A percentile compares a stretch with the other conserved stretches of the same genome.
Evolutionary conservation across 2,888 invertebrate species (phyloP).

Genomic region (Tricholauxania praeusta): DNA sequence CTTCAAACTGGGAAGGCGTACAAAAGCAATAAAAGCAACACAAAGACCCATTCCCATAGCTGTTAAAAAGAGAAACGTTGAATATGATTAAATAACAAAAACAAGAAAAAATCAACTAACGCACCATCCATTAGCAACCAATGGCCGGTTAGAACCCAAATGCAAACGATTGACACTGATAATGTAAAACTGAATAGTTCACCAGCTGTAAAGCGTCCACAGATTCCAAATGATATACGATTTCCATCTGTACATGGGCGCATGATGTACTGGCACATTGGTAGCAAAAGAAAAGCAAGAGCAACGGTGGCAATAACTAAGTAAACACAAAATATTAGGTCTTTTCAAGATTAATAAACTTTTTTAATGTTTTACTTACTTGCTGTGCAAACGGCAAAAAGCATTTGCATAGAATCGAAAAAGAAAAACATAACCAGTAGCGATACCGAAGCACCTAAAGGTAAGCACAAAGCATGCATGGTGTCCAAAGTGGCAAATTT

Average conservation of each 20-base stretch:
- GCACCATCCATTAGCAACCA: slow-evolving; percentile 97
- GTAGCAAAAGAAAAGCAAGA: slow-evolving; percentile 93
- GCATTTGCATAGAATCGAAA: slow-evolving; percentile 98
- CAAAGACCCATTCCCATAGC: slow-evolving; percentile 99
- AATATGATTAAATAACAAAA: background rate
- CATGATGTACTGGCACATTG: slow-evolving; percentile 96
- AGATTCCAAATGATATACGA: slow-evolving; percentile 89
- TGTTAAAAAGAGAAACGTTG: slow-evolving; percentile 62
- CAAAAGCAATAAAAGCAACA: slow-evolving; percentile 97
- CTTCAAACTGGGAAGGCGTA: slow-evolving; percentile 94
- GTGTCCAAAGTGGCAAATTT: slow-evolving; percentile 95
- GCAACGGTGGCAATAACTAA: slow-evolving; percentile 96
- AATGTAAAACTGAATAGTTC: slow-evolving; percentile 93
- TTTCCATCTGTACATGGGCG: slow-evolving; percentile 86
- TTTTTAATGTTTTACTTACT: slow-evolving; percentile 74
- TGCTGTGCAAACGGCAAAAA: slow-evolving; percentile 96
- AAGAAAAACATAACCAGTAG: slow-evolving; percentile 98
- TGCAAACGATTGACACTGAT: slow-evolving; percentile 93
- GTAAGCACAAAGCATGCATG: slow-evolving; percentile 96
- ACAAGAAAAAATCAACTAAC: slow-evolving; percentile 47
- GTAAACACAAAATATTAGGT: background rate
- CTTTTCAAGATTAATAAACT: slow-evolving; percentile 15
- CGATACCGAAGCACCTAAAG: slow-evolving; percentile 94
- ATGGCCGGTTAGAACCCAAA: slow-evolving; percentile 98
- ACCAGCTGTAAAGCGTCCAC: slow-evolving; percentile 94